Evolutionary conservation across 2,797 vertebrate genomes (phyloP).

Genomic region (Siniperca undulata): DNA sequence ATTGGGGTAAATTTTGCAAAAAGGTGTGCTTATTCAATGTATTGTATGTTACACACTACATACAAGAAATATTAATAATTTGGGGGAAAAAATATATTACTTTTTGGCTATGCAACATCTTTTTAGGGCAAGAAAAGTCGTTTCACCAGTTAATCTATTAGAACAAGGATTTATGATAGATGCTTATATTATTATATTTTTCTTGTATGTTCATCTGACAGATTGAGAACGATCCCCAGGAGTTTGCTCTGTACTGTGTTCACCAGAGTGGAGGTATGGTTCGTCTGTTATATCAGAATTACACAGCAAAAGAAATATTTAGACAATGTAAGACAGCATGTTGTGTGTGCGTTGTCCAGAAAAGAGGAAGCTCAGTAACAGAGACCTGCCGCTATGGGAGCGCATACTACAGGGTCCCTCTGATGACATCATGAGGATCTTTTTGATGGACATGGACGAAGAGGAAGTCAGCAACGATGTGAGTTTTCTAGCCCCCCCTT

Average conservation of each 20-base stretch:
- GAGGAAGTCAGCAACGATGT: constrained; percentile 95
- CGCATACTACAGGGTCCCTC: constrained; percentile 94
- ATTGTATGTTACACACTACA: no score
- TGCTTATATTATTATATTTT: not conserved
- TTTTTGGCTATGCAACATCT: no score
- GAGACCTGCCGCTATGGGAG: constrained; percentile 91
- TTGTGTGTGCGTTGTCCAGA: constrained; percentile 57
- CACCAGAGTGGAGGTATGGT: constrained; percentile 80
- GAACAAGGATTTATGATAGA: not conserved
- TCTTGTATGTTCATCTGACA: constrained; percentile 31
- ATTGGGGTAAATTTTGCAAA: no score
- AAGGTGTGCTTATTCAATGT: no score
- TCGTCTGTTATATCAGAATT: not conserved
- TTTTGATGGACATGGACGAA: constrained; percentile 92
- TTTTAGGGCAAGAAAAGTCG: no score
- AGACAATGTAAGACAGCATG: not conserved
- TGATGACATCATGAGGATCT: constrained; percentile 90
- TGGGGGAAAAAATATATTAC: no score
- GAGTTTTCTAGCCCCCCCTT: constrained; percentile 45
- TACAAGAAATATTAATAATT: no score
- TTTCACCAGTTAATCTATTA: no score
- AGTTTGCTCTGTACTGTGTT: constrained; percentile 80
- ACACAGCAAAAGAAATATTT: not conserved
- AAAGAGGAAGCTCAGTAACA: constrained; percentile 87
- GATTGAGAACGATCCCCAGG: constrained; percentile 83